Percentiles rank a stretch among this genome's conserved stretches.
Conservation (phyloP, 2,888 invertebrate species). For the Apodemia mormo region DNA sequence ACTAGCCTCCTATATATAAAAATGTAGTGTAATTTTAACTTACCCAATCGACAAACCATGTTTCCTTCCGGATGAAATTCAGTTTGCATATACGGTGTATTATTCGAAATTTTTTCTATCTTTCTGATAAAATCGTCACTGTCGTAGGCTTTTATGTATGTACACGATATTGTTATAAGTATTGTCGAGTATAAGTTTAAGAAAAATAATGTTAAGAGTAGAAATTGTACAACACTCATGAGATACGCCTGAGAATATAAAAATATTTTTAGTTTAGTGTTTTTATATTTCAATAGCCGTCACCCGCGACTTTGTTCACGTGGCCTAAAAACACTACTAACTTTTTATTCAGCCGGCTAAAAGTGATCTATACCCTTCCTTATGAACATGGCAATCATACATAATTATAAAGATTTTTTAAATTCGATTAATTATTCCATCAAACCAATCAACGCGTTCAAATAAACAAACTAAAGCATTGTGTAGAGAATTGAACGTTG, state of each 20-base stretch:
- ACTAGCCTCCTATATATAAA: too few species aligned
- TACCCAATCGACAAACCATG: conserved; percentile 66
- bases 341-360: too few species aligned
- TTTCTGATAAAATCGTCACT: conserved; percentile 49
- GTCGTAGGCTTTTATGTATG: conserved; percentile 55
- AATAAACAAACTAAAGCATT: too few species aligned
- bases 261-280: neutral
- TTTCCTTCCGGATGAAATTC: conserved; percentile 57
- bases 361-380: too few species aligned
- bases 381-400: too few species aligned
- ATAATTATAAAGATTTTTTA: too few species aligned
- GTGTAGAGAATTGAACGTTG: too few species aligned
- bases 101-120: conserved; percentile 45
- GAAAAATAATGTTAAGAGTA: conserved; percentile 70
- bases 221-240: conserved; percentile 74
- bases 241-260: conserved; percentile 66
- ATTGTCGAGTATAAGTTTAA: conserved; percentile 70
- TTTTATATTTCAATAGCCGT: too few species aligned
- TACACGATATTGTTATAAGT: conserved; percentile 66
- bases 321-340: too few species aligned
- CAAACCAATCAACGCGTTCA: too few species aligned
- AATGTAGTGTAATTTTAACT: neutral
- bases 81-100: conserved; percentile 51
- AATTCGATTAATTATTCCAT: too few species aligned
- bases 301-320: too few species aligned